Percentiles rank a stretch among this genome's conserved stretches.
phyloP scores from a whole-genome alignment of 2,797 vertebrate species.

The Enteromius unitaeniatus region DNA sequence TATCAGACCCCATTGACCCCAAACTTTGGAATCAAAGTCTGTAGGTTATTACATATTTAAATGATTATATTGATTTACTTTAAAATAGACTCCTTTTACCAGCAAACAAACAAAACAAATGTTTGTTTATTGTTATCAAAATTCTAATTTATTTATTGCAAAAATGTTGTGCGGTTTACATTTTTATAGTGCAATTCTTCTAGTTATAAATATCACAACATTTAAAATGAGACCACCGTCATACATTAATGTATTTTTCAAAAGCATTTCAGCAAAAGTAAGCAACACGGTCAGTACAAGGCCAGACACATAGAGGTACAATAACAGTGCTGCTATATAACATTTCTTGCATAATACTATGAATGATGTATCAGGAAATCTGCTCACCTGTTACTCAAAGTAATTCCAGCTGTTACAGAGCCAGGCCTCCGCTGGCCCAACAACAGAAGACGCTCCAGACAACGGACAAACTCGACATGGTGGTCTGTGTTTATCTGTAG shows the following conservation, averaged over 20 bases:
- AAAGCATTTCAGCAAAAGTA: neutral
- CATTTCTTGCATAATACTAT: neutral
- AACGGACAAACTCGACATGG: conserved; percentile 86
- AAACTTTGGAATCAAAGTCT: neutral
- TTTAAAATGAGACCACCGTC: neutral
- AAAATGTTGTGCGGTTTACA: too few species aligned
- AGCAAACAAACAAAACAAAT: too few species aligned
- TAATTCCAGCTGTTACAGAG: conserved; percentile 66
- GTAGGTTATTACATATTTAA: neutral
- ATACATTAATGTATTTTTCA: neutral
- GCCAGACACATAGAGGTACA: neutral
- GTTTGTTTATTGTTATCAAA: neutral
- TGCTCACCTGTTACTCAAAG: conserved; percentile 67
- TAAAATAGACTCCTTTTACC: too few species aligned
- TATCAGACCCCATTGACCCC: neutral
- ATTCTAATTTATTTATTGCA: neutral
- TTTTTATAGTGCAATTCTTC: neutral
- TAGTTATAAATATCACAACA: conserved; percentile 1
- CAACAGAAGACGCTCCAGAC: conserved; percentile 86
- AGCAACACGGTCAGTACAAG: neutral
- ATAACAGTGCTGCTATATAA: neutral
- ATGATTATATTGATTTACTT: neutral
- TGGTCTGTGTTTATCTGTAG: conserved; percentile 89
- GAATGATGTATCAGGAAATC: conserved; percentile 28
- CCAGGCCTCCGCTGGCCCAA: conserved; percentile 76